phyloP scores from a whole-genome alignment of 2,797 vertebrate genomes.

The Paramormyrops hopkinsi region DNA sequence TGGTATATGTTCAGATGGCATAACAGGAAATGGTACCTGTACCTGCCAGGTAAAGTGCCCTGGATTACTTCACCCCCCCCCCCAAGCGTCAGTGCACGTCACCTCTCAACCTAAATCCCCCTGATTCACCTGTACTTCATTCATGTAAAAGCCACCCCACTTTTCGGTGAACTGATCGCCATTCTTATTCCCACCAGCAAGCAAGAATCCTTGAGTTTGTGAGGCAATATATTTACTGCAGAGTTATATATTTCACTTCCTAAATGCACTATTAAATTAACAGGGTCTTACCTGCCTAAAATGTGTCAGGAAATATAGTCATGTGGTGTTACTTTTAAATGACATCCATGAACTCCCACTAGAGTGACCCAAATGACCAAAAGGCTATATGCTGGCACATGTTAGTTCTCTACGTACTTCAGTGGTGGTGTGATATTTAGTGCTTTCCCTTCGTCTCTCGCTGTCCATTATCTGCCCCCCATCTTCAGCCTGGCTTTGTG shows the following conservation, averaged over 20 bases:
- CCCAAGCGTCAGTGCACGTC: background rate
- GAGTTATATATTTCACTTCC: background rate
- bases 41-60: constrained; percentile 65
- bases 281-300: background rate
- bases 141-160: background rate
- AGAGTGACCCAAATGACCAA: background rate
- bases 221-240: background rate
- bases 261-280: background rate
- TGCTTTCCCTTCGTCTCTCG: background rate
- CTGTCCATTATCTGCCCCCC: background rate
- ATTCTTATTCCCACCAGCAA: background rate
- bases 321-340: background rate
- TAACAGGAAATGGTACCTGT: constrained; percentile 76
- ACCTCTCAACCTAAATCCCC: background rate
- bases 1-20: constrained; percentile 73
- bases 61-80: background rate
- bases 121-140: background rate
- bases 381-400: background rate
- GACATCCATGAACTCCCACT: background rate
- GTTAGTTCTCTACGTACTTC: background rate
- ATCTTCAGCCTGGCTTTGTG: constrained; percentile 58
- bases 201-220: background rate
- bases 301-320: background rate
- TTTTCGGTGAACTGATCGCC: background rate
- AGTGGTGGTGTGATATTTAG: background rate